A percentile compares a stretch with the other conserved stretches of the same genome.
Evolutionary conservation across 2,113 vertebrate genomes (phyloP).

Genomic region (Ceyx melanurus): DNA sequence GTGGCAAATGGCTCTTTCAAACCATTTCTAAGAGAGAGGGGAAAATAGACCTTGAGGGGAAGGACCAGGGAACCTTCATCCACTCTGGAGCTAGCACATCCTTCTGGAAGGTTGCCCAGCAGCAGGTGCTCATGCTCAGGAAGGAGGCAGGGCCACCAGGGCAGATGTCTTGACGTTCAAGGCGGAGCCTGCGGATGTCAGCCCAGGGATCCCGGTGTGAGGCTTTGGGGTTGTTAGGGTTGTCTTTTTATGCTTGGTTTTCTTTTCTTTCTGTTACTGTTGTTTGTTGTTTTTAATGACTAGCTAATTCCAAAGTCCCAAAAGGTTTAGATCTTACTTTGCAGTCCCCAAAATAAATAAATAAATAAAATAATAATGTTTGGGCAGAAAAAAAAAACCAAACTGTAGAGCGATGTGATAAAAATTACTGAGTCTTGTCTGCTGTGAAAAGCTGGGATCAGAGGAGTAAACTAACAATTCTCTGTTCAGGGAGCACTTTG

Average conservation of each 20-base stretch:
- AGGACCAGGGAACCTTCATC: not conserved
- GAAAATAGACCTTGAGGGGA: constrained; percentile 50
- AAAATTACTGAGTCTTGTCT: constrained; percentile 1
- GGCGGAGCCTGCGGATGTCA: not conserved
- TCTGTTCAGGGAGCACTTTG: constrained; percentile 88
- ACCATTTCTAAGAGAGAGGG: constrained; percentile 64
- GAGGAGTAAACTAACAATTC: constrained; percentile 46
- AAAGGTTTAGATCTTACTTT: constrained; percentile 79
- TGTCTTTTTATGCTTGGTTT: constrained; percentile 25
- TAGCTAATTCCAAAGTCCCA: constrained; percentile 67
- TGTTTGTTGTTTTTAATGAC: constrained; percentile 59
- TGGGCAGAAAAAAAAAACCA: constrained; percentile 43
- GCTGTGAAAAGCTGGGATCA: not conserved
- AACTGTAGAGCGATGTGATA: constrained; percentile 42
- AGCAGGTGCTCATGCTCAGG: not conserved
- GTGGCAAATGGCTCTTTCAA: constrained; percentile 75
- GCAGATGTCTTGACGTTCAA: not conserved
- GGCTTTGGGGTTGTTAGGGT: constrained; percentile 59
- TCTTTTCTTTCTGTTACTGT: constrained; percentile 42
- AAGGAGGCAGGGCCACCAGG: constrained; percentile 43
- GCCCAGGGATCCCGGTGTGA: constrained; percentile 23
- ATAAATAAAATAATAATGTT: not conserved
- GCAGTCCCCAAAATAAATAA: constrained; percentile 65
- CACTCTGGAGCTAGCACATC: constrained; percentile 17
- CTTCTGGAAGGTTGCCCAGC: constrained; percentile 2